phyloP scores from a whole-genome alignment of 2,113 vertebrate species.

The Arvicanthis niloticus region DNA sequence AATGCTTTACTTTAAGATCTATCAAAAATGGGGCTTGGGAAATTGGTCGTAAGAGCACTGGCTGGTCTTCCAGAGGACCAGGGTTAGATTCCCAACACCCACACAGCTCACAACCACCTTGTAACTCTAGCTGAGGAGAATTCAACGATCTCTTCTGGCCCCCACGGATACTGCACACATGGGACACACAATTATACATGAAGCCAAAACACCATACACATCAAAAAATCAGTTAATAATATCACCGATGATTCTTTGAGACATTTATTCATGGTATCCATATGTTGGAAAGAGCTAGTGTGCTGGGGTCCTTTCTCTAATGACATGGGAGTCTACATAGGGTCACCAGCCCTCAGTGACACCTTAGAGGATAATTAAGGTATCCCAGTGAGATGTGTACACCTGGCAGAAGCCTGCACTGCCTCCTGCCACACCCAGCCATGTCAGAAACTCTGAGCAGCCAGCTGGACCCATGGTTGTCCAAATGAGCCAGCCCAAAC shows the following conservation, averaged over 20 bases:
- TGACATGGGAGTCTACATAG: neutral
- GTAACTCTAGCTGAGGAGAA: neutral
- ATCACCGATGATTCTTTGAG: neutral
- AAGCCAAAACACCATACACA: neutral
- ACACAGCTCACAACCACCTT: neutral
- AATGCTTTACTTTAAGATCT: neutral
- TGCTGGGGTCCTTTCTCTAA: neutral
- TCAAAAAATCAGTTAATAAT: neutral
- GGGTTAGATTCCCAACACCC: neutral
- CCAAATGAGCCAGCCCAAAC: neutral
- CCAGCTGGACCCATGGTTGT: neutral
- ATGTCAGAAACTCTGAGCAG: neutral
- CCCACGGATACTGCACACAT: neutral
- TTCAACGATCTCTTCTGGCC: neutral
- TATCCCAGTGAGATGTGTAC: neutral
- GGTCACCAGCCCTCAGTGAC: neutral
- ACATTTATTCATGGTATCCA: neutral
- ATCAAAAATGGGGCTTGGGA: neutral
- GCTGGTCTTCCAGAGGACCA: neutral
- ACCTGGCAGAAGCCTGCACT: no score
- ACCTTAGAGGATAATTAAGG: neutral
- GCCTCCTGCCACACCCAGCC: neutral
- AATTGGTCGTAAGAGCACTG: neutral
- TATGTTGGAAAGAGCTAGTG: neutral
- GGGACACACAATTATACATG: neutral